Percentiles rank a stretch among this genome's conserved stretches.
Evolutionary conservation across 2,113 vertebrate genomes (phyloP).

Genomic region (Anser brachyrhynchus): DNA sequence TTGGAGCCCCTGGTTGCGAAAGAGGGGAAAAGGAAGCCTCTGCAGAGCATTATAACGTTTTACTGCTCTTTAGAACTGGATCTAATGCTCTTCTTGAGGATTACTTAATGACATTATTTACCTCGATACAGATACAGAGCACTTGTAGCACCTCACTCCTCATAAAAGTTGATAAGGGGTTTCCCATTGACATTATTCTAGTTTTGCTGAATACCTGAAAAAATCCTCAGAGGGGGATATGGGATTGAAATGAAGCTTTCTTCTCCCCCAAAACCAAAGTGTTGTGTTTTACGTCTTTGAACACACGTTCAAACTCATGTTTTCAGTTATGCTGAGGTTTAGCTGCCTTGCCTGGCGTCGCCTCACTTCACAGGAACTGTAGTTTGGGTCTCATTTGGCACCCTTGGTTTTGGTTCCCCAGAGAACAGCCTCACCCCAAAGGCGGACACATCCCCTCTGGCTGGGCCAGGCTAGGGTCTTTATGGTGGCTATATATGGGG

Average conservation of each 20-base stretch:
- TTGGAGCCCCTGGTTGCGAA: not conserved
- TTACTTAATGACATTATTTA: not conserved
- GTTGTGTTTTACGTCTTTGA: not conserved
- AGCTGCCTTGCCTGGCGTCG: not conserved
- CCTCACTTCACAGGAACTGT: not conserved
- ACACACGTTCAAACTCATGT: not conserved
- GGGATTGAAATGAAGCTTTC: not conserved
- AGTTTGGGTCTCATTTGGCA: not conserved
- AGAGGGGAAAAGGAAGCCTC: not conserved
- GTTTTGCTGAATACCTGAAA: not conserved
- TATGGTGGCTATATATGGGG: not conserved
- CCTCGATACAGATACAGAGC: not conserved
- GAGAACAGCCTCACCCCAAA: not conserved
- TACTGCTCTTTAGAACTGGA: not conserved
- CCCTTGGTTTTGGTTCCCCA: not conserved
- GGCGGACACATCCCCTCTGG: not conserved
- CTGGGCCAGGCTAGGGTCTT: not conserved
- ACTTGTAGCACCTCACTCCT: not conserved
- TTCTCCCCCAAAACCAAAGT: accelerated
- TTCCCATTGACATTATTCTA: not conserved
- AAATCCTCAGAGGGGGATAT: not conserved
- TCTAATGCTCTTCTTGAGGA: not conserved
- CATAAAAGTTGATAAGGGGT: not conserved
- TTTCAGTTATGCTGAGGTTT: not conserved
- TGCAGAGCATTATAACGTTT: not conserved